Conservation (phyloP, 2,888 invertebrate species). For the Miltochrista miniata region DNA sequence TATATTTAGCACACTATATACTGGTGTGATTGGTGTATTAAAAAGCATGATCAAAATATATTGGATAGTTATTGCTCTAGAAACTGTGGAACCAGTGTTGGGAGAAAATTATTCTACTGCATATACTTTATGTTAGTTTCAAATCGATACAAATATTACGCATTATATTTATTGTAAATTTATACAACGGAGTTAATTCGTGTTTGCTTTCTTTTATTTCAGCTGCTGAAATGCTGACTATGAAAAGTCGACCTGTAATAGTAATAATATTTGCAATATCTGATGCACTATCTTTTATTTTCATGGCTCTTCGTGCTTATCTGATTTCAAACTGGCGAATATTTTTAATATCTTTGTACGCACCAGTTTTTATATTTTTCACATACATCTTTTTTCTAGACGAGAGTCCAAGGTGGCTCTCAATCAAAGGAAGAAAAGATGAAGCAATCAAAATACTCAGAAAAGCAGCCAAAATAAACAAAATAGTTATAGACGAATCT, state of each 20-base stretch:
- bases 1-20: slow-evolving; percentile 19
- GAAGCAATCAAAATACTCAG: slow-evolving; percentile 84
- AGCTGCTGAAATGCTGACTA: slow-evolving; percentile 3
- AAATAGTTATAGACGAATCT: too few species aligned
- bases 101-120: slow-evolving; percentile 48
- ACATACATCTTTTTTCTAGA: neutral
- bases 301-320: slow-evolving; percentile 29
- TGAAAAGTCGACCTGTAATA: neutral
- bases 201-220: neutral
- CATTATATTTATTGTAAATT: too few species aligned
- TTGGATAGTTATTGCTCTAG: slow-evolving; percentile 26
- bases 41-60: slow-evolving; percentile 23
- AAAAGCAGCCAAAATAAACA: slow-evolving; percentile 79
- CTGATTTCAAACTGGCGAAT: slow-evolving; percentile 86
- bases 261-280: neutral
- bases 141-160: too few species aligned
- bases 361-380: neutral
- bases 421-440: slow-evolving; percentile 88
- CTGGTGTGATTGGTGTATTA: slow-evolving; percentile 16
- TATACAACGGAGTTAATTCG: too few species aligned
- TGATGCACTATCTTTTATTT: neutral
- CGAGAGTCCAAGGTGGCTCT: too few species aligned
- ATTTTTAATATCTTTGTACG: slow-evolving; percentile 70
- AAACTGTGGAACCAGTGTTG: slow-evolving; percentile 41
- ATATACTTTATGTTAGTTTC: too few species aligned